Percentiles rank a stretch among this genome's conserved stretches.
Conservation (phyloP, 53 echinoderm and acorn worm species). For the Paelopatides confundens region DNA sequence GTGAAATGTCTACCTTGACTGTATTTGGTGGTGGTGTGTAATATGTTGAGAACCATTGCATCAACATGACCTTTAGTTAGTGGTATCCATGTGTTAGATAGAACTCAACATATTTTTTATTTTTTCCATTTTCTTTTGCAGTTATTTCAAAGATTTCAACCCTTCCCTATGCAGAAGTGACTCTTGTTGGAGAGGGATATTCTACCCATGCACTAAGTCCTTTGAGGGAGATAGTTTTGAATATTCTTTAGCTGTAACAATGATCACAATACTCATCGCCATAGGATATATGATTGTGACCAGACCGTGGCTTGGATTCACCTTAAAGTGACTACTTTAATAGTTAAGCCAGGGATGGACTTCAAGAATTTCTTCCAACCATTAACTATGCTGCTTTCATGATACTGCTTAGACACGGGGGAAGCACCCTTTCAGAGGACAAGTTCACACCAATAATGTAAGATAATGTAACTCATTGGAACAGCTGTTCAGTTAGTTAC, state of each 20-base stretch:
- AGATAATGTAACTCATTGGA: too few relatives aligned
- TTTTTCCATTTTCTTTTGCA: slow-evolving; percentile 44
- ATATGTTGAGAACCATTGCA: too few relatives aligned
- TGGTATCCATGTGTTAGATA: too few relatives aligned
- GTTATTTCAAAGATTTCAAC: slow-evolving; percentile 71
- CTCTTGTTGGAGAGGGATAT: slow-evolving; percentile 66
- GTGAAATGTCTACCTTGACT: too few relatives aligned
- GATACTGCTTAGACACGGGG: too few relatives aligned
- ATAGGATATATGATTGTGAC: slow-evolving; percentile 70
- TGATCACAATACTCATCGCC: slow-evolving; percentile 63
- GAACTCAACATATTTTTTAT: too few relatives aligned
- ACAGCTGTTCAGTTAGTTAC: too few relatives aligned
- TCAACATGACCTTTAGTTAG: too few relatives aligned
- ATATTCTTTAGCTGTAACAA: slow-evolving; percentile 61
- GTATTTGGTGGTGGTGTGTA: too few relatives aligned
- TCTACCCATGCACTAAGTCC: slow-evolving; percentile 70
- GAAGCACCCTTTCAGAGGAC: too few relatives aligned
- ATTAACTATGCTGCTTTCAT: too few relatives aligned
- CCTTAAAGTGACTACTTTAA: background rate
- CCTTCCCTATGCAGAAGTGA: slow-evolving; percentile 74
- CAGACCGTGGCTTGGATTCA: slow-evolving; percentile 50
- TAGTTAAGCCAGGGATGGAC: background rate
- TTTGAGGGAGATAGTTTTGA: slow-evolving; percentile 71
- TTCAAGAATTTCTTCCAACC: background rate
- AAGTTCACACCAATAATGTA: background rate